These are phyloP conservation scores for Armadillidium nasatum DNA, from an alignment of 1,140 invertebrate genomes.

Conservation along the genomic window DNA sequence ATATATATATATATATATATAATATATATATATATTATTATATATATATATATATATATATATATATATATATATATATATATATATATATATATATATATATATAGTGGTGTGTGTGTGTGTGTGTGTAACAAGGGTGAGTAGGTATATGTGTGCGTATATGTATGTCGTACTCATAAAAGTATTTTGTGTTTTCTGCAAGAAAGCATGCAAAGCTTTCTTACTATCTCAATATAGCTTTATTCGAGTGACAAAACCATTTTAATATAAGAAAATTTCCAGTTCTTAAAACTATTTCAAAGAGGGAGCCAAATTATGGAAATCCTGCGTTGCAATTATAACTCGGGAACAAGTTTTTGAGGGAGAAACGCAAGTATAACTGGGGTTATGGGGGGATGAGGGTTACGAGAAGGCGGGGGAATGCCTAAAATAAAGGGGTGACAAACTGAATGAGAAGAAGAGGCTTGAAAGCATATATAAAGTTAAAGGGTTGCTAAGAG, in stretches of 20 bases:
- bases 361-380: background rate
- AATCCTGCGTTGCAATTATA: slow-evolving; percentile 1
- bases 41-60: too few species aligned
- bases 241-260: background rate
- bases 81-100: too few species aligned
- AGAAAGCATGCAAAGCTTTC: too few species aligned
- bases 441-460: background rate
- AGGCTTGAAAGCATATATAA: background rate
- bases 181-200: too few species aligned
- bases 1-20: too few species aligned
- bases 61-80: too few species aligned
- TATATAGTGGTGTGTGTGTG: too few species aligned
- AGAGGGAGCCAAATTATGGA: background rate
- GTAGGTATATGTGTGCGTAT: too few species aligned
- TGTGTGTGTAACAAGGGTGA: too few species aligned
- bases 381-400: background rate
- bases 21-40: too few species aligned
- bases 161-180: too few species aligned
- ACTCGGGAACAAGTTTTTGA: background rate
- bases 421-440: background rate
- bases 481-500: background rate
- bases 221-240: too few species aligned
- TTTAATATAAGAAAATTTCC: background rate
- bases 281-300: background rate
- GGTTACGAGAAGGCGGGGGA: background rate